A percentile compares a stretch with the other conserved stretches of the same genome.
These are phyloP conservation scores for Sabellastarte sp. DNA, from an alignment of 2,888 invertebrate genomes.

Conservation along the genomic window DNA sequence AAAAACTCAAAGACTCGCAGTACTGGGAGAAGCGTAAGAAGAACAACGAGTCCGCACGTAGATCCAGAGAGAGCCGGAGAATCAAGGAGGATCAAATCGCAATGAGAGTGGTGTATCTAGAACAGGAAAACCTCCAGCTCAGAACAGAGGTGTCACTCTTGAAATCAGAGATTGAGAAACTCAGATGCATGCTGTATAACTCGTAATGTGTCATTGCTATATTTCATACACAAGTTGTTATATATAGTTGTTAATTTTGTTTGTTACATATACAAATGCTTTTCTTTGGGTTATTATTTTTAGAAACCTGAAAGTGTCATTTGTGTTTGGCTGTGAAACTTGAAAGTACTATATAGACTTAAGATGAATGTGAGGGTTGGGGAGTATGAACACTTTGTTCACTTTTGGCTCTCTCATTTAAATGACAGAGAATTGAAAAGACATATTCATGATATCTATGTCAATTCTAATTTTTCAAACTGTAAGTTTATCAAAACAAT, in stretches of 20 bases:
- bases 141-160: slow-evolving; percentile 51
- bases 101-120: slow-evolving; percentile 48
- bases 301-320: too few relatives aligned
- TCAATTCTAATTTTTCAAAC: too few relatives aligned
- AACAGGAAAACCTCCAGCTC: slow-evolving; percentile 57
- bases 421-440: too few relatives aligned
- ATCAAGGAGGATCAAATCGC: slow-evolving; percentile 58
- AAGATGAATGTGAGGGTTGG: too few relatives aligned
- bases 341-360: too few relatives aligned
- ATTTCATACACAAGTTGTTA: neutral
- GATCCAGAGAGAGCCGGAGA: slow-evolving; percentile 56
- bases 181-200: slow-evolving; percentile 50
- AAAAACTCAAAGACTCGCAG: slow-evolving; percentile 47
- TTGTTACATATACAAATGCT: neutral
- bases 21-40: slow-evolving; percentile 60
- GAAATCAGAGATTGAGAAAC: slow-evolving; percentile 51
- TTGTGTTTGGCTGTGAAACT: too few relatives aligned
- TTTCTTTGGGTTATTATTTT: neutral
- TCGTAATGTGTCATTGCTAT: too few relatives aligned
- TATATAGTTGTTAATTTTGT: neutral
- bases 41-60: slow-evolving; percentile 60
- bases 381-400: too few relatives aligned
- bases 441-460: too few relatives aligned
- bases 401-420: too few relatives aligned
- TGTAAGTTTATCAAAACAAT: too few relatives aligned